Evolutionary conservation across 35 echinoderm and acorn worm species (phyloP).

Genomic region (Strongylocentrotus purpuratus): DNA sequence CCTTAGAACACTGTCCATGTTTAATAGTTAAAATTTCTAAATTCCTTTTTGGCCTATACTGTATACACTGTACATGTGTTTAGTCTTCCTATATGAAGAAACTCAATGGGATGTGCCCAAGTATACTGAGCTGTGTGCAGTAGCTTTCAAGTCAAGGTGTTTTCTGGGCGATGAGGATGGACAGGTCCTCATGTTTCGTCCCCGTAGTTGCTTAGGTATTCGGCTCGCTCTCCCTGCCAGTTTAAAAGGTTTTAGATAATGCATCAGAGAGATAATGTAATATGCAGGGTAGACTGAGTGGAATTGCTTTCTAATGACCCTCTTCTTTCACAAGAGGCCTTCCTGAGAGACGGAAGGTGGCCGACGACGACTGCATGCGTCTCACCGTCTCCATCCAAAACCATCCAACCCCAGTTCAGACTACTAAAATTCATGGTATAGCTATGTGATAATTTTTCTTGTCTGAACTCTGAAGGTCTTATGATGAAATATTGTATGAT

Average conservation of each 20-base stretch:
- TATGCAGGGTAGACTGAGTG: neutral
- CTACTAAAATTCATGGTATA: no score
- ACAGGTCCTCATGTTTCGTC: neutral
- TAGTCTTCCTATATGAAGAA: no score
- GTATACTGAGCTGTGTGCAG: no score
- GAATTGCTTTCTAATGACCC: constrained; percentile 17
- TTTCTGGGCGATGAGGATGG: neutral
- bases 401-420: neutral
- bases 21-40: no score
- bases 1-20: no score
- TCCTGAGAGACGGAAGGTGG: neutral
- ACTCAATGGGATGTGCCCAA: no score
- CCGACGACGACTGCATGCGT: neutral
- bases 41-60: no score
- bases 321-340: neutral
- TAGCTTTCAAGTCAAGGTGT: neutral
- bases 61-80: no score
- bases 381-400: neutral
- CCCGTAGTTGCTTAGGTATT: neutral
- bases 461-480: no score
- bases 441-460: no score
- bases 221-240: neutral
- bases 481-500: no score
- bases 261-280: neutral
- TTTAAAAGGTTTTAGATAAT: constrained; percentile 14